Evolutionary conservation across 2,797 vertebrate genomes (phyloP).

Genomic region (Xenopus petersii): DNA sequence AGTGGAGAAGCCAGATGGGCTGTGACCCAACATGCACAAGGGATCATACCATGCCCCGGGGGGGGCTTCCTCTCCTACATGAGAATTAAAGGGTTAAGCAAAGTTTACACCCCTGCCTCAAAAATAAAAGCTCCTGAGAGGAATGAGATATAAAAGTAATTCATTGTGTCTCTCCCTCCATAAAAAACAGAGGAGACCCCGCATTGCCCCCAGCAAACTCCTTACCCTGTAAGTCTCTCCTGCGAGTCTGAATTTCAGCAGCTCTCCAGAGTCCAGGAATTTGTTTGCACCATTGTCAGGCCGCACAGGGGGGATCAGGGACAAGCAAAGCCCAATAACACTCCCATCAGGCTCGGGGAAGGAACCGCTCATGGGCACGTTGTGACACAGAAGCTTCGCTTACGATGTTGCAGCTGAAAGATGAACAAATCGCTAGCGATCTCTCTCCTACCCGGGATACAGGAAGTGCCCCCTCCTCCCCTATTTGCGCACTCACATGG

Average conservation of each 20-base stretch:
- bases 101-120: no score
- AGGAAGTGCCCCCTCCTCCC: constrained; percentile 41
- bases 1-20: no score
- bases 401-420: background rate
- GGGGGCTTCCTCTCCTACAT: no score
- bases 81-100: no score
- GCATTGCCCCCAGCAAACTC: constrained; percentile 2
- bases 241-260: constrained; percentile 30
- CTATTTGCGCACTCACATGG: constrained; percentile 38
- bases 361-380: background rate
- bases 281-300: background rate
- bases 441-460: constrained; percentile 11
- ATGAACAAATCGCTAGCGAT: background rate
- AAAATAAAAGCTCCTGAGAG: no score
- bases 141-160: no score
- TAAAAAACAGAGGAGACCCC: no score
- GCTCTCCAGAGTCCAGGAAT: constrained; percentile 37
- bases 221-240: constrained; percentile 35
- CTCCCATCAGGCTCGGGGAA: no score
- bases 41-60: no score
- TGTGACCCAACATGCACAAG: no score
- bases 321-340: no score
- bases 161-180: no score
- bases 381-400: background rate
- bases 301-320: background rate